Evolutionary conservation across 2,113 vertebrate genomes (phyloP).

Genomic region (Bos javanicus): DNA sequence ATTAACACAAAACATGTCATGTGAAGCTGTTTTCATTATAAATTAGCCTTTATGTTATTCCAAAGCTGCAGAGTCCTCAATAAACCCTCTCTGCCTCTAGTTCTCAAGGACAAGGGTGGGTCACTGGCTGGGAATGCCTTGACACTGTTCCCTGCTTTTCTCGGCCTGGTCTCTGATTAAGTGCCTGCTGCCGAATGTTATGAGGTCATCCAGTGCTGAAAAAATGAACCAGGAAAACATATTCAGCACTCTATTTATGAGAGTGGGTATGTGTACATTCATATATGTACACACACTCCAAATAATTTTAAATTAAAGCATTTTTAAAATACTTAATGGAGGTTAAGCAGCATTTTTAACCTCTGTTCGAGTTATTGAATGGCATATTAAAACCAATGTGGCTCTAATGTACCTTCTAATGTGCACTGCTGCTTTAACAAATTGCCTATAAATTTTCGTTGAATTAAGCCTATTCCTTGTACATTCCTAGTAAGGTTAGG

Average conservation of each 20-base stretch:
- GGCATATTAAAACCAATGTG: constrained; percentile 85
- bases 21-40: constrained; percentile 70
- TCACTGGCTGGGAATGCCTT: constrained; percentile 71
- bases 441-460: constrained; percentile 84
- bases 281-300: constrained; percentile 76
- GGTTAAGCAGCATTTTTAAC: constrained; percentile 87
- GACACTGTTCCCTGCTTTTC: constrained; percentile 72
- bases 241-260: constrained; percentile 80
- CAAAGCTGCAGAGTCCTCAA: constrained; percentile 72
- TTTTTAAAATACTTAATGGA: constrained; percentile 86
- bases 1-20: constrained; percentile 55
- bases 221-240: constrained; percentile 68
- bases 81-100: constrained; percentile 74
- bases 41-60: constrained; percentile 80
- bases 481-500: constrained; percentile 76
- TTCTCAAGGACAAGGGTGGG: constrained; percentile 83
- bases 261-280: constrained; percentile 63
- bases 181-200: constrained; percentile 71
- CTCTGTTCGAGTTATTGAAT: constrained; percentile 85
- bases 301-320: constrained; percentile 85
- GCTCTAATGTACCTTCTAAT: constrained; percentile 83
- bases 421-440: constrained; percentile 83
- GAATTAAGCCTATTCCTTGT: constrained; percentile 81
- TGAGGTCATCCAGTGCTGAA: constrained; percentile 78
- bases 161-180: constrained; percentile 78